Evolutionary conservation across 2,888 invertebrate genomes (phyloP).

Genomic region (Lithodes maja): DNA sequence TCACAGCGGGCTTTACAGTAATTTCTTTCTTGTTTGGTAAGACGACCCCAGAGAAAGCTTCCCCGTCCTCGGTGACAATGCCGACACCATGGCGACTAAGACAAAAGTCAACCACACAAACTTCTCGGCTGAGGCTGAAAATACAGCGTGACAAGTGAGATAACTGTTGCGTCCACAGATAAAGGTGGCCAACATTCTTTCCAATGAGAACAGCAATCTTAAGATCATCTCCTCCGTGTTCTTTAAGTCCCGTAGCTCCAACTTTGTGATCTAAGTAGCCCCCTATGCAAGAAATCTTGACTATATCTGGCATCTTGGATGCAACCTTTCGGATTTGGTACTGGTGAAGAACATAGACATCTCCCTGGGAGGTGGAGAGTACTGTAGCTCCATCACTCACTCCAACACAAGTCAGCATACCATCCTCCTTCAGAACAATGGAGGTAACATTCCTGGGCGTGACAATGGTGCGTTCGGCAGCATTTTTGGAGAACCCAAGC

Average conservation of each 20-base stretch:
- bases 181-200: conserved; percentile 38
- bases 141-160: conserved; percentile 50
- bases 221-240: conserved; percentile 55
- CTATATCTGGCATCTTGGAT: conserved; percentile 46
- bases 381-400: conserved; percentile 67
- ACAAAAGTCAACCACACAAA: conserved; percentile 58
- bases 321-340: conserved; percentile 60
- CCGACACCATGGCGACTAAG: conserved; percentile 38
- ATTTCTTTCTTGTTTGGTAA: conserved; percentile 28
- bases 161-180: conserved; percentile 52
- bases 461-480: conserved; percentile 50
- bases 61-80: conserved; percentile 57
- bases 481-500: conserved; percentile 80
- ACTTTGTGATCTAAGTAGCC: conserved; percentile 47
- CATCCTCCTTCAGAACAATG: conserved; percentile 52
- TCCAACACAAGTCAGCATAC: conserved; percentile 40
- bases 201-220: conserved; percentile 58
- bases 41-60: conserved; percentile 45
- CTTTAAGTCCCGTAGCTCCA: conserved; percentile 41
- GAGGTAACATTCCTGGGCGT: conserved; percentile 55
- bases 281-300: conserved; percentile 63
- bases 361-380: conserved; percentile 51
- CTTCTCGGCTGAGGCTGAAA: conserved; percentile 51
- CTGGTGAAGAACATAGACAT: conserved; percentile 61
- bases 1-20: conserved; percentile 21